Percentiles rank a stretch among this genome's conserved stretches.
Conservation (phyloP, 37 sponge, comb jelly and placozoan species). For the Chondrilla cf. caribensis region DNA sequence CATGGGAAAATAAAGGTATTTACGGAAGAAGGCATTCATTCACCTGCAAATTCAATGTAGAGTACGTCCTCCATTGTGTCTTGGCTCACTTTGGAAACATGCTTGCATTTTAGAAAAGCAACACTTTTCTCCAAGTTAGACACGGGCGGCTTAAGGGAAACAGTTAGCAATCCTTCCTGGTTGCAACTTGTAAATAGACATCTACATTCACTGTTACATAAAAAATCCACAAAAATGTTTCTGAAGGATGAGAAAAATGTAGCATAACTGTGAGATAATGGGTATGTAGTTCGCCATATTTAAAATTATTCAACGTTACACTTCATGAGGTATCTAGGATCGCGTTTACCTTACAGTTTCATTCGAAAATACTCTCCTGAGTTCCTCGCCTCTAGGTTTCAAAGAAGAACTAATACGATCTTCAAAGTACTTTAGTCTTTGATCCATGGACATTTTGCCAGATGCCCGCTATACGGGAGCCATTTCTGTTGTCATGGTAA, state of each 20-base stretch:
- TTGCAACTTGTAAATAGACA: slow-evolving; percentile 49
- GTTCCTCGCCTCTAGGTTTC: slow-evolving; percentile 63
- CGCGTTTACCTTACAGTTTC: slow-evolving; percentile 54
- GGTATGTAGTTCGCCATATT: no score
- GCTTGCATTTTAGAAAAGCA: slow-evolving; percentile 80
- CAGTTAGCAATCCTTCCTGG: slow-evolving; percentile 14
- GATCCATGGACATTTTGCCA: slow-evolving; percentile 77
- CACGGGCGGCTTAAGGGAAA: slow-evolving; percentile 42
- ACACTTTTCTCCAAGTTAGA: slow-evolving; percentile 52
- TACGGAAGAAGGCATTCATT: no score
- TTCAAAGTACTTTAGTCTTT: slow-evolving; percentile 85
- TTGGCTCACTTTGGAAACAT: slow-evolving; percentile 76
- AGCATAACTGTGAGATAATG: not conserved
- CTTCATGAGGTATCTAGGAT: no score
- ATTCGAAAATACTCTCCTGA: slow-evolving; percentile 46
- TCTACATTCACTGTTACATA: slow-evolving; percentile 78
- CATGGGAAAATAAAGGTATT: no score
- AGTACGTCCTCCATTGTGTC: slow-evolving; percentile 76
- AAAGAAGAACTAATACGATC: slow-evolving; percentile 78
- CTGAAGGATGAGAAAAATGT: slow-evolving; percentile 29
- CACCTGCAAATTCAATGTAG: slow-evolving; percentile 55
- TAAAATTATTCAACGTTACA: not conserved
- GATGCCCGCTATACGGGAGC: not conserved
- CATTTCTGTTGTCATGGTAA: slow-evolving; percentile 3
- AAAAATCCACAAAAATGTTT: slow-evolving; percentile 66